Evolutionary conservation across 2,113 vertebrate genomes (phyloP), one percentile per base, ranked within the genome.

Genomic region (Nettapus auritus): DNA sequence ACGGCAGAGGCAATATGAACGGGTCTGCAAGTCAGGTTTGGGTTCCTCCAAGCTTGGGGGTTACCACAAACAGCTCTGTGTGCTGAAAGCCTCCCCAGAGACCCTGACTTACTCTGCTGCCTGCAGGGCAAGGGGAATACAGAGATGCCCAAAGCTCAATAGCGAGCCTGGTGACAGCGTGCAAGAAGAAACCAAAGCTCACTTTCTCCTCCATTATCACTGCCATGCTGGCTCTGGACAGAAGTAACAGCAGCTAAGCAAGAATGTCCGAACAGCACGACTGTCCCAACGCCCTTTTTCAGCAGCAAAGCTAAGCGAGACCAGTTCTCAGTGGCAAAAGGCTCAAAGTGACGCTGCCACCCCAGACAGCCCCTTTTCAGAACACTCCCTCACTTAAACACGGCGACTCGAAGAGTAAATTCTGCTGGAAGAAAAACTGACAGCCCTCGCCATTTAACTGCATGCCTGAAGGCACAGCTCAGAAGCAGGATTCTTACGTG

Each of bases 241-340:
- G 40, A 92, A 50, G 26, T 76, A 91, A 94, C 9, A 69, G 60
- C 89, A 86, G 44, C 84, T 79, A 91, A 88, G 63, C 55, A 86
- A 88, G 42, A 5, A n/a, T 50, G 28, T 20, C 52, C 20, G 52
- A 66, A 77, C 44, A 48, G 4, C 46, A 48, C 20, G 5, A 48
- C 46, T 48, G 46, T 21, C 46, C 46, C 46, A 48, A 48, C 1
- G 4, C 14, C 62, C 46, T 50, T 82, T 82, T n/a, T 60, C 62
- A 87, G 90, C 74, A 94, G 59, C 60, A 82, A 69, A 88, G 63
- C 76, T 67, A 88, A 83, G 91, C 25, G 62, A 62, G 40, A 46
- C 73, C n/a, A 55, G 21, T 68, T 78, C 38, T 56, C 29, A 88
- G 70, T 3, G 22, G 86, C 31, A 66, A 67, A 78, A 89, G 57